These are phyloP conservation scores for Eolophus roseicapilla DNA, from an alignment of 2,113 vertebrate genomes.

Conservation along the genomic window DNA sequence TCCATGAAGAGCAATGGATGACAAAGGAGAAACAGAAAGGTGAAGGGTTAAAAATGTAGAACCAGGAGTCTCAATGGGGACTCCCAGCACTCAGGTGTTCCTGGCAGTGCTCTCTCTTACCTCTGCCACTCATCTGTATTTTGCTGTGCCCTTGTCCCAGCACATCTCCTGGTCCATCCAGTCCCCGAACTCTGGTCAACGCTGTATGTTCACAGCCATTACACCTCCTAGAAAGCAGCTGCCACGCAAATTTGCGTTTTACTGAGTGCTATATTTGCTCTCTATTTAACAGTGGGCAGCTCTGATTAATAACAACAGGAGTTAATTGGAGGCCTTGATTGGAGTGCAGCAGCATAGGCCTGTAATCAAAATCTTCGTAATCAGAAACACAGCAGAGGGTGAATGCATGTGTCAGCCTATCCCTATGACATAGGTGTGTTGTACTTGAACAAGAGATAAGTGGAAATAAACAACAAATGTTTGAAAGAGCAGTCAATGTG, in stretches of 20 bases:
- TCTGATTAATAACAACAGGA: not conserved
- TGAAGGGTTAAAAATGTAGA: not conserved
- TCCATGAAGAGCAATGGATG: not conserved
- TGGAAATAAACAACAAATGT: not conserved
- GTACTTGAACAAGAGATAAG: not conserved
- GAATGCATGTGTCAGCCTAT: not conserved
- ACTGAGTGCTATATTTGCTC: not conserved
- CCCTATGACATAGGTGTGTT: not conserved
- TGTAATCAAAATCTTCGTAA: not conserved
- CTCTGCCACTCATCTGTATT: not conserved
- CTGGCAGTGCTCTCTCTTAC: not conserved
- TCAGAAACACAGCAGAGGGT: not conserved
- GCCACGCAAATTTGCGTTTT: not conserved
- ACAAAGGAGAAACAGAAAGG: not conserved
- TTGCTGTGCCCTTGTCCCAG: not conserved
- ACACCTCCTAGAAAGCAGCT: not conserved
- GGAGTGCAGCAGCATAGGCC: not conserved
- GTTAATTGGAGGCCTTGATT: not conserved
- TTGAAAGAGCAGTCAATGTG: not conserved
- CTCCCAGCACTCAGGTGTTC: fast-evolving
- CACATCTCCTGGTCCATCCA: not conserved
- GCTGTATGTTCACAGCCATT: not conserved
- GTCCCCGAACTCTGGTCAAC: not conserved
- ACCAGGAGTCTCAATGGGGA: not conserved
- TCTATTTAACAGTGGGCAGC: not conserved